phyloP scores from a whole-genome alignment of 2,113 vertebrate species.

The Leptocoma aspasia region DNA sequence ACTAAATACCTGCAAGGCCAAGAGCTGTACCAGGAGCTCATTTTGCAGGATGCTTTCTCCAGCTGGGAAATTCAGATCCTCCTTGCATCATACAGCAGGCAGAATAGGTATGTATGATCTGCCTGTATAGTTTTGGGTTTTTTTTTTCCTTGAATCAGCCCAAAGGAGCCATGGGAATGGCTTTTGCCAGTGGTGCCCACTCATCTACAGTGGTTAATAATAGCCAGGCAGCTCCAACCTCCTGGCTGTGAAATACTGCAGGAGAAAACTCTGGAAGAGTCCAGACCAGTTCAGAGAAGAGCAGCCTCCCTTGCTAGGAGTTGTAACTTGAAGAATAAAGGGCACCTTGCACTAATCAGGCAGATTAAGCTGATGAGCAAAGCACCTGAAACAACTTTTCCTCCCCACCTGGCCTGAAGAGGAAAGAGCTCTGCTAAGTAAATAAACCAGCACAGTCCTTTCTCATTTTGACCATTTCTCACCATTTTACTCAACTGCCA shows the following conservation, averaged over 20 bases:
- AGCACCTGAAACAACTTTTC: conserved; percentile 74
- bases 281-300: neutral
- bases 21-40: neutral
- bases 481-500: conserved; percentile 41
- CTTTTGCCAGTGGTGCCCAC: neutral
- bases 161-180: neutral
- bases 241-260: neutral
- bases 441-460: conserved; percentile 61
- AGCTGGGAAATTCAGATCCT: neutral
- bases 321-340: neutral
- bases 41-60: neutral
- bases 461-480: conserved; percentile 59
- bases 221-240: rapidly evolving
- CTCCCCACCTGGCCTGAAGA: conserved; percentile 41
- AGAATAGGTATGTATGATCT: neutral
- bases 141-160: neutral
- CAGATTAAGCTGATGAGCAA: conserved; percentile 16
- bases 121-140: rapidly evolving
- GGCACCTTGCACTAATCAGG: conserved; percentile 62
- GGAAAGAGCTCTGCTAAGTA: conserved; percentile 63
- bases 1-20: neutral
- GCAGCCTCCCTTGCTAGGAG: neutral
- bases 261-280: neutral
- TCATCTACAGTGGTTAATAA: neutral
- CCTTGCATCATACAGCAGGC: neutral